Evolutionary conservation across 2,797 vertebrate genomes (phyloP).

Genomic region (Enteromius treurensis): DNA sequence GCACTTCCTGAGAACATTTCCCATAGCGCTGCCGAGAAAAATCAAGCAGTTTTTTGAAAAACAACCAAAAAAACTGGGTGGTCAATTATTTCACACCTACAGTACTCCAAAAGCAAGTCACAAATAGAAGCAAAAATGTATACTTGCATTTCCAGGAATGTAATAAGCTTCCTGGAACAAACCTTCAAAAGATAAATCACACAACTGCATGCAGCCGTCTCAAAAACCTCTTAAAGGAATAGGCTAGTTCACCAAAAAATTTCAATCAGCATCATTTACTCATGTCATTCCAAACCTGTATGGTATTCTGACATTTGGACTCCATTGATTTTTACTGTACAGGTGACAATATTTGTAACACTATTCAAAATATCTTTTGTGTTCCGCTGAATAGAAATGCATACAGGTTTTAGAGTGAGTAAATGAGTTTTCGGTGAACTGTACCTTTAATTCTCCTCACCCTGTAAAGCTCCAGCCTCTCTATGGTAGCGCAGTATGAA

Average conservation of each 20-base stretch:
- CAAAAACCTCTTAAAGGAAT: background rate
- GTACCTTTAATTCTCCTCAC: slow-evolving; percentile 7
- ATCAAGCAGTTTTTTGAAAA: background rate
- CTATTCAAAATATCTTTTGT: background rate
- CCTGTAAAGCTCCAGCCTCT: background rate
- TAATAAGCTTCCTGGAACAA: slow-evolving; percentile 4
- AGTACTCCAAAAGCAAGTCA: background rate
- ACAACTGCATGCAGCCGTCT: background rate
- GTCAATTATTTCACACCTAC: slow-evolving; percentile 16
- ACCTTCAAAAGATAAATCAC: background rate
- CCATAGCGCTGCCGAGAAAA: slow-evolving; percentile 15
- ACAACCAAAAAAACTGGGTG: background rate
- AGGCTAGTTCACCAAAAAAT: background rate
- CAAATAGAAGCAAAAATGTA: background rate
- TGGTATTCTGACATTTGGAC: background rate
- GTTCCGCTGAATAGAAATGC: background rate
- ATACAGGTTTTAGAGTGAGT: background rate
- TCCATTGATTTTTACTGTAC: no score
- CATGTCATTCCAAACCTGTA: background rate
- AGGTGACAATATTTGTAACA: background rate
- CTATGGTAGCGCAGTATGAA: background rate
- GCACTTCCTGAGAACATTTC: slow-evolving; percentile 17
- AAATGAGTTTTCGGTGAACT: background rate
- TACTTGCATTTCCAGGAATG: background rate
- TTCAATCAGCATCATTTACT: background rate